Base-by-base conservation (phyloP, 2,113 vertebrate species). In the Centropus unirufus region DNA sequence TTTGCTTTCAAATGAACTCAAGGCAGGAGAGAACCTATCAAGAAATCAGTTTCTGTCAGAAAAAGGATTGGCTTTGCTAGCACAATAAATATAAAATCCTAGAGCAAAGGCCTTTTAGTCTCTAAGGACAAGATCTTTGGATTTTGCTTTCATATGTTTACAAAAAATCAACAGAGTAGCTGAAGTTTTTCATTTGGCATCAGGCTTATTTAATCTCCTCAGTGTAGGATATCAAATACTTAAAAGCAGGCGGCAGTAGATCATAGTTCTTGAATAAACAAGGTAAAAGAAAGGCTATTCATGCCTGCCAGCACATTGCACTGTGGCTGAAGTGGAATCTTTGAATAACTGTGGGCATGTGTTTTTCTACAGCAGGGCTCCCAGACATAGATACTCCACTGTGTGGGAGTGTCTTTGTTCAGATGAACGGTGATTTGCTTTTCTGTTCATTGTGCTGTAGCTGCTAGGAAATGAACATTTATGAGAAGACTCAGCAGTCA, bases 11-110 rank as follows among this genome's bases (percentile, higher is more conserved):
- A 89, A 95, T 87, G 68, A 74, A 77, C 14, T 51, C 54, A 74
- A 67, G 55, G 51, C 77, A 68, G 49, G 63, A 75, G 47, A 84
- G 62, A 93, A 80, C 67, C 58, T 70, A 89, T 79, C 80, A 95
- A 87, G 47, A 92, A 94, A 90, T 94, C 55, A 75, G 34, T 69
- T 90, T 88, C 69, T 95, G 84, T 93, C 74, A 87, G 77, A 89
- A 79, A 62, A 21, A 79, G 55, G 20, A 32, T 70, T 94, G 92
- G 66, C 18, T 89, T 89, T 93, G 54, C 66, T 72, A 83, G 32
- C 80, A 89, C 64, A 95, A 89, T 97, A 95, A 97, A 92, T 95
- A 79, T 5, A 76, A 95, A 93, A 87, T 94, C 75, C 83, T 90
- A 64, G 42, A 79, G 89, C 87, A 94, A 90, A 96, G 70, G 54